Base-by-base conservation (phyloP, 1,140 invertebrate species). In the Laodelphax striatellus region DNA sequence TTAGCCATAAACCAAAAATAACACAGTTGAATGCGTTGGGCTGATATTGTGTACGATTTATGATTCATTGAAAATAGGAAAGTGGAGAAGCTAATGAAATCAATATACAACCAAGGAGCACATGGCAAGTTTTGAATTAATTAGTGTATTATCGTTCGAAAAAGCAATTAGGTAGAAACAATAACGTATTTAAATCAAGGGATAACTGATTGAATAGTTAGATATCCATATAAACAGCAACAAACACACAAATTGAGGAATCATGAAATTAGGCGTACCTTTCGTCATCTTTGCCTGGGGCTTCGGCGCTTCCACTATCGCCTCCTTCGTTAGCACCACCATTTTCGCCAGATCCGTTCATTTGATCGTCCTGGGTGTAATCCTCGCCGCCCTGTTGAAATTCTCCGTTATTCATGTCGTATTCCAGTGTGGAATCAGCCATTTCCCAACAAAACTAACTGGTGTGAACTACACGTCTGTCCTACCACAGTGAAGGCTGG, bases 231-330 rank as follows among this genome's bases (percentile, higher is more conserved):
- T 19, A 52, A 55, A 28, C 38, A 19, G 6, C 2, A 16, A 50
- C 16, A 19, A 17, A 13, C 8, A 9, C 16, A 17, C 1, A 17
- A 11, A 16, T 11, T 16, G 6, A 50, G 9, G 10, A 22, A 22
- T 19, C 46, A 19, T 50, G 1, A 17, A 57, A 46, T 53, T 53
- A 50, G 8, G 68, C 70, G 69, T 84, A 85, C 83, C 83, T 84
- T 78, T 85, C 83, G 75, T 85, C 83, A 76, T 84, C 83, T 69
- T 82, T 80, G 70, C 82, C 82, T 41, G 82, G 81, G 57, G 79
- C 78, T 71, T 81, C 79, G 19, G 79, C 78, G 74, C 80, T 79
- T 64, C 81, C 82, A 72, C 79, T 78, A 67, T 83, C 79, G 65
- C 78, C 75, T 59, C 74, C 76, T 60, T 71, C 75, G 68, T 80